A percentile compares a stretch with the other conserved stretches of the same genome.
Evolutionary conservation across 2,797 vertebrate species (phyloP).

Genomic region (Holocentrus rufus): DNA sequence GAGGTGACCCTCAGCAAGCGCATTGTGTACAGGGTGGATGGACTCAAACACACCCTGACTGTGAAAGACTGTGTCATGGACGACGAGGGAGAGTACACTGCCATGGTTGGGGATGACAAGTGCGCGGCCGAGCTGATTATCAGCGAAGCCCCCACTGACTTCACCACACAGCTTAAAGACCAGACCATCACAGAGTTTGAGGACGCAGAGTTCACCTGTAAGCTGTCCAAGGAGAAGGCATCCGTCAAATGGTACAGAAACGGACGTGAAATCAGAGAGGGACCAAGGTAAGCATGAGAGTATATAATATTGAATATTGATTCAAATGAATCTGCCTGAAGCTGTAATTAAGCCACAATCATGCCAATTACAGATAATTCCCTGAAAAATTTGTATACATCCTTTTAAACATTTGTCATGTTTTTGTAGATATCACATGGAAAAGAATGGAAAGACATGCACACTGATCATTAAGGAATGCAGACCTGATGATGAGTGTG

Average conservation of each 20-base stretch:
- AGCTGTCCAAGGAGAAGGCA: conserved; percentile 95
- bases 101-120: conserved; percentile 89
- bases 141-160: conserved; percentile 96
- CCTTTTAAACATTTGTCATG: neutral
- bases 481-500: conserved; percentile 96
- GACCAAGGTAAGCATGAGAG: conserved; percentile 84
- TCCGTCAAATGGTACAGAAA: conserved; percentile 94
- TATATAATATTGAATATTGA: neutral
- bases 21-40: conserved; percentile 90
- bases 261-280: conserved; percentile 95
- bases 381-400: no score
- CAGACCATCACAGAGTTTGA: conserved; percentile 98
- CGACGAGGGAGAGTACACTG: conserved; percentile 96
- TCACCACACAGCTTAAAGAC: conserved; percentile 90
- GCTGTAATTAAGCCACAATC: neutral
- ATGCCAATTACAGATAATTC: neutral
- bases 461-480: conserved; percentile 92
- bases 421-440: conserved; percentile 88
- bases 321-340: neutral
- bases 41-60: conserved; percentile 92
- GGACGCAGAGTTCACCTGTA: conserved; percentile 93
- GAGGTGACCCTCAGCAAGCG: conserved; percentile 91
- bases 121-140: conserved; percentile 94
- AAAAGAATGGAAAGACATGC: conserved; percentile 91
- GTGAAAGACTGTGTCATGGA: conserved; percentile 94